Percentiles rank a stretch among this genome's conserved stretches.
phyloP scores from a whole-genome alignment of 2,888 invertebrate genomes.

The Thelaira solivaga region DNA sequence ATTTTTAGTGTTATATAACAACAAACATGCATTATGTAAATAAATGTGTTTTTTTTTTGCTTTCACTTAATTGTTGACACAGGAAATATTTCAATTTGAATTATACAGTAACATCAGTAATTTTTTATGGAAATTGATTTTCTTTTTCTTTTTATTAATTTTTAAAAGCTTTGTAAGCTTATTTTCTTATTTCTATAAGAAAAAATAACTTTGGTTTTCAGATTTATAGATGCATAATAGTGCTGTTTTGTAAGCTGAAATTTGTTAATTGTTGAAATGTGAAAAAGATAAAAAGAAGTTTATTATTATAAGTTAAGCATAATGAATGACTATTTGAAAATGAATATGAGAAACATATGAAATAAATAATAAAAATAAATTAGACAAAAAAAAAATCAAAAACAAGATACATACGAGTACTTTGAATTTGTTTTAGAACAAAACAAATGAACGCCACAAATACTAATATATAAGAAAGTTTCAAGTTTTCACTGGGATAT shows the following conservation, averaged over 20 bases:
- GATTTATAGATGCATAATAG: constrained; percentile 77
- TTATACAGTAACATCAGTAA: neutral
- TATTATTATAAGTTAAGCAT: too few species aligned
- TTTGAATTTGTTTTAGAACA: too few species aligned
- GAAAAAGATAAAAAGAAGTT: constrained; percentile 15
- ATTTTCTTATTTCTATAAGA: constrained; percentile 1
- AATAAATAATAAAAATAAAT: too few species aligned
- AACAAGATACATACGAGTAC: too few species aligned
- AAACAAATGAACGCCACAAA: too few species aligned
- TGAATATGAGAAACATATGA: too few species aligned
- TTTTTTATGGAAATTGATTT: constrained; percentile 26
- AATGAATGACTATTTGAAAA: too few species aligned
- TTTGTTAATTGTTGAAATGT: constrained; percentile 48
- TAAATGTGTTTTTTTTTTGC: neutral
- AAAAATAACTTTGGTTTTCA: neutral
- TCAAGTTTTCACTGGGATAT: too few species aligned
- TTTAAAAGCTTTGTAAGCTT: constrained; percentile 39
- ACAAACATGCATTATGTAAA: constrained; percentile 51
- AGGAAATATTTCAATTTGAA: neutral
- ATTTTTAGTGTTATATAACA: constrained; percentile 19
- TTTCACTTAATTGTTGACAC: neutral
- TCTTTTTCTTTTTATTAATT: constrained; percentile 3
- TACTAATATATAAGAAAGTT: too few species aligned
- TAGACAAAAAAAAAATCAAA: too few species aligned
- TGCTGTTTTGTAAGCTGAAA: constrained; percentile 77